phyloP scores from a whole-genome alignment of 2,797 vertebrate species.

The Melopsittacus undulatus region DNA sequence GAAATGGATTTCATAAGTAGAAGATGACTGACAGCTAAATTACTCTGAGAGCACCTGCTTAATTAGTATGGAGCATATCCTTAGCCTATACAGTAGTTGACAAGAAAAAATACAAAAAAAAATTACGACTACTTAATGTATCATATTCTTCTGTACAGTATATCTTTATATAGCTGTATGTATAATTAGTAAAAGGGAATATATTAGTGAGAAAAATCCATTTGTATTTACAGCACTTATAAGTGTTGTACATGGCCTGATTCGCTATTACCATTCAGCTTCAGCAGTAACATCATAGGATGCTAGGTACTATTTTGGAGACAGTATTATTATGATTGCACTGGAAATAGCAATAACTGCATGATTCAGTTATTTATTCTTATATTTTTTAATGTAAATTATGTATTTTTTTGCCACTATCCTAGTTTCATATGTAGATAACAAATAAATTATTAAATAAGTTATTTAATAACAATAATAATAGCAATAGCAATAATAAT shows the following conservation, averaged over 20 bases:
- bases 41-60: slow-evolving; percentile 1
- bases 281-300: not conserved
- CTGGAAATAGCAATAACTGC: not conserved
- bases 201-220: not conserved
- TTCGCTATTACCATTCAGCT: not conserved
- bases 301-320: not conserved
- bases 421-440: not conserved
- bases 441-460: not conserved
- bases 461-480: not conserved
- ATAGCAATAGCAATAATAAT: not conserved
- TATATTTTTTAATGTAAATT: not conserved
- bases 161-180: not conserved
- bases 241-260: not conserved
- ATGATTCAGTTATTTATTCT: not conserved
- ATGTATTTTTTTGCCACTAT: not conserved
- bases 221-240: not conserved
- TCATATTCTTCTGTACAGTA: not conserved
- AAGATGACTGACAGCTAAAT: not conserved
- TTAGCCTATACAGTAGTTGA: not conserved
- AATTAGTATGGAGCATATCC: not conserved
- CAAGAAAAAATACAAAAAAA: not conserved
- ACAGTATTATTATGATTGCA: not conserved
- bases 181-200: not conserved
- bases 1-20: not conserved
- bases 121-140: not conserved